Evolutionary conservation across 2,888 invertebrate genomes (phyloP), one percentile per base, ranked within the genome.

Genomic region (Xylocampa areola): DNA sequence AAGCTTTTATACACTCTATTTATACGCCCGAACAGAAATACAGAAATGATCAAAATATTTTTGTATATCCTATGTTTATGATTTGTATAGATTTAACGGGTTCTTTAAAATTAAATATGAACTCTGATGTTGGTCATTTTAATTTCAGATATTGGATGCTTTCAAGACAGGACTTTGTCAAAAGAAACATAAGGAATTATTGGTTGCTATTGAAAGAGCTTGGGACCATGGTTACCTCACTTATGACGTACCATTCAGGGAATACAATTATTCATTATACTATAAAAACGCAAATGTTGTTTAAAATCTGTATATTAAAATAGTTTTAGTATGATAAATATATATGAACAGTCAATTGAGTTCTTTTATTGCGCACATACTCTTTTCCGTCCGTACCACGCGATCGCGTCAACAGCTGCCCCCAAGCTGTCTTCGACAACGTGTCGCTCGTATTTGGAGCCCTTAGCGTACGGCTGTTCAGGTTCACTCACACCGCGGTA

Each of bases 231-330:
- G 98, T 10, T 90, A 95, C 1, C 85, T 98, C 8, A 96, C 96
- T 4, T 98, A 96, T 89, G 97, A 98, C 87, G 96, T 98, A 1
- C 98, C 98, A 1, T 96, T 97, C 82, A 95, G 98, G 79, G 88
- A 95, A 72, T 98, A 97, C 88, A 95, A 98, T 90, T 98, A 98
- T 86, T 95, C 95, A 10, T 96, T 97, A 66, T 98, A 97, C 52
- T 83, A 84, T 69, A 88, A 87, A 75, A 81, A 59, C 39, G 41
- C 54, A 11, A 53, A 35, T 37, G 44, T 48, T 45, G 44, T 68
- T 25, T 77, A 74, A 60, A 64, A 63, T 47, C 10, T 30, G 8
- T 52, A 23, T 57, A 61, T 19, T 63, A 39, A 36, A 51, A 48
- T 50, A 40, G 33, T 40, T 68, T 53, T 69, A 70, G 55, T 59